Percentiles rank a stretch among this genome's conserved stretches.
Conservation (phyloP, 2,888 invertebrate genomes). For the Lacanobia wlatinum region DNA sequence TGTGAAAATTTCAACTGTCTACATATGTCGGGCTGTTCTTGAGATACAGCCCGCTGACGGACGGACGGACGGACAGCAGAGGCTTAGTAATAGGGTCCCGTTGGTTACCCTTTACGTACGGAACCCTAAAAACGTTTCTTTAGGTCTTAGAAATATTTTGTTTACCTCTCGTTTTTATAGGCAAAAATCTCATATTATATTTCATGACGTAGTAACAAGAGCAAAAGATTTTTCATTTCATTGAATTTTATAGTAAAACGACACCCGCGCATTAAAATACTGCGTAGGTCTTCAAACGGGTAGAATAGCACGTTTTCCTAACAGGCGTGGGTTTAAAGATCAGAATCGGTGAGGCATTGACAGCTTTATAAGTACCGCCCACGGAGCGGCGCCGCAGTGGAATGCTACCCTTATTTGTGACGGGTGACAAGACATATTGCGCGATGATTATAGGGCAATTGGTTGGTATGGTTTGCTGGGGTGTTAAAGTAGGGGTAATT, state of each 20-base stretch:
- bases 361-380: slow-evolving; percentile 14
- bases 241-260: not conserved
- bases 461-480: not conserved
- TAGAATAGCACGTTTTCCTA: not conserved
- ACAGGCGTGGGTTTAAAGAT: slow-evolving; percentile 37
- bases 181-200: too few species aligned
- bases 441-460: slow-evolving; percentile 8
- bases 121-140: too few species aligned
- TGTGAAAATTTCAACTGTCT: too few species aligned
- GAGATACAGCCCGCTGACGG: too few species aligned
- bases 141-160: too few species aligned
- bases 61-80: too few species aligned
- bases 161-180: too few species aligned
- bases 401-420: slow-evolving; percentile 18
- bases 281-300: slow-evolving; percentile 20
- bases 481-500: not conserved
- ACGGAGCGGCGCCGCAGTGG: not conserved
- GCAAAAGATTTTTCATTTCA: too few species aligned
- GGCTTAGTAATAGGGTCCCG: too few species aligned
- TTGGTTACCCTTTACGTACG: too few species aligned
- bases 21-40: too few species aligned
- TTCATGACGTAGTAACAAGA: too few species aligned
- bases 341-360: slow-evolving; percentile 31
- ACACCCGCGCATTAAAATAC: not conserved
- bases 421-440: slow-evolving; percentile 15